Base-by-base conservation (phyloP, 2,797 vertebrate species). In the Channa striata region DNA sequence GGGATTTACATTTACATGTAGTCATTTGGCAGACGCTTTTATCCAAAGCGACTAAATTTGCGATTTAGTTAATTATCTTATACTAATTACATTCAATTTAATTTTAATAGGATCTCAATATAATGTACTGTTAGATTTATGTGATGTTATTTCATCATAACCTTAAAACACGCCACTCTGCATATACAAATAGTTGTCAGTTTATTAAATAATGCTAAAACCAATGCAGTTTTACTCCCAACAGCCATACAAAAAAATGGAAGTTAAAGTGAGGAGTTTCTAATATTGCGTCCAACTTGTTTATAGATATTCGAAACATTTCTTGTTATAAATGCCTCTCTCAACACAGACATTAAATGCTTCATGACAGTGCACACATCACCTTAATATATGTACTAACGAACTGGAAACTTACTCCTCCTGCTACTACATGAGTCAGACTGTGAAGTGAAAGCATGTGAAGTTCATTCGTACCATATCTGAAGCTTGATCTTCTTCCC, bases 401-500 rank as follows among this genome's bases (percentile, higher is more conserved):
- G 2, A 14, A 16, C 40, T 17, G 16, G 40, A 1, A 16, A 43
- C 40, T 43, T 17, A 14, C 3, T 40, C 2, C 10, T 23, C 48
- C 21, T 59, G n/a, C 37, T 37, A 21, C 2, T 17, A 23, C 43
- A 20, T 57, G 12, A 6, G 10, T 44, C 8, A 62, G 36, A 9
- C 20, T 44, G 43, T 25, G 1, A 48, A 19, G 36, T 48, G 17
- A 40, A 20, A 36, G 1, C 8, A 37, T 12, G 3, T 53, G 5
- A 34, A 7, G 43, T 19, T 12, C 5, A 20, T 13, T 92, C 96
- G 95, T 93, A 98, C 97, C 97, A 99, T 94, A 99, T 99, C 89
- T 99, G 97, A 83, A 99, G 94, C 86, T 99, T 98, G 93, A 99
- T 99, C 95, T 97, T 99, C 93, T 99, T 99, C 75, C 97, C 97